phyloP scores from a whole-genome alignment of 2,888 invertebrate species.

The Ophion slaviceki region DNA sequence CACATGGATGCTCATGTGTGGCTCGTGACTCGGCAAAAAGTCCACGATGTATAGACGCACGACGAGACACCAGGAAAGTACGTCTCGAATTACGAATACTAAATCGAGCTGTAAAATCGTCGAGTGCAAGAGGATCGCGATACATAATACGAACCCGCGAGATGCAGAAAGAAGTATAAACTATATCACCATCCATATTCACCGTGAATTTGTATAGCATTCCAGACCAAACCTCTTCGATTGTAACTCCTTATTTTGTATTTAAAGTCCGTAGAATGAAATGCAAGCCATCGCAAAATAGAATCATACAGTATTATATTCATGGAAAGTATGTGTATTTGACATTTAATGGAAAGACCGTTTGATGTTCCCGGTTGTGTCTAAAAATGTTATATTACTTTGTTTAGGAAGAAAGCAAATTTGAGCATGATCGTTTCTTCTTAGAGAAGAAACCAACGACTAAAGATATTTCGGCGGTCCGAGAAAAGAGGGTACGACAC shows the following conservation, averaged over 20 bases:
- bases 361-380: too few species aligned
- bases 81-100: constrained; percentile 54
- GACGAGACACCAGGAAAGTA: constrained; percentile 49
- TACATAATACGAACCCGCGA: constrained; percentile 15
- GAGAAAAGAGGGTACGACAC: too few species aligned
- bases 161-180: constrained; percentile 11
- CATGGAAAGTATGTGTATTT: too few species aligned
- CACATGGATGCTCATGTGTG: constrained; percentile 18
- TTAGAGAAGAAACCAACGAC: too few species aligned
- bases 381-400: too few species aligned
- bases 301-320: not conserved
- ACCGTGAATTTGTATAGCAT: not conserved
- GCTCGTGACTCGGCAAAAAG: constrained; percentile 44
- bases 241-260: too few species aligned
- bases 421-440: too few species aligned
- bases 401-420: too few species aligned
- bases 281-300: not conserved
- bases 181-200: not conserved
- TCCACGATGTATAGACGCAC: constrained; percentile 10
- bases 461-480: too few species aligned
- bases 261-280: not conserved
- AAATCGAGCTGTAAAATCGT: constrained; percentile 52
- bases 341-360: too few species aligned
- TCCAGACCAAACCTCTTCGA: not conserved
- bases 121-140: constrained; percentile 32